Percentiles rank a stretch among this genome's conserved stretches.
Conservation (phyloP, 2,888 invertebrate species). For the Litoditis marina region DNA sequence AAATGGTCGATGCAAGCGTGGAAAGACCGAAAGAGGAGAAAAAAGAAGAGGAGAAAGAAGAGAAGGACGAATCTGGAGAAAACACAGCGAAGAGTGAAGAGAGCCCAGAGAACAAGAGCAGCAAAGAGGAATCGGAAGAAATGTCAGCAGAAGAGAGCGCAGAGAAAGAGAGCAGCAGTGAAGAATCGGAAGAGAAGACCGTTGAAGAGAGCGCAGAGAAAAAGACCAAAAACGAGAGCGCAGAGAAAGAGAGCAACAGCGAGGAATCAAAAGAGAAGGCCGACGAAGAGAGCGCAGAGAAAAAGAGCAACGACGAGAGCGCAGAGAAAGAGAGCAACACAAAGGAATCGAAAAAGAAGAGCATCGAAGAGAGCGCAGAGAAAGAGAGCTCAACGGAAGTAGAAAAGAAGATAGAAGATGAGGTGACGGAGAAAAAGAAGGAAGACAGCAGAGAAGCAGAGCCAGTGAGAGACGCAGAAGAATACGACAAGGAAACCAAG, state of each 20-base stretch:
- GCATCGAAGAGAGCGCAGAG: slow-evolving; percentile 7
- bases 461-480: slow-evolving; percentile 14
- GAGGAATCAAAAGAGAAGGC: slow-evolving; percentile 12
- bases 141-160: not conserved
- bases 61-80: too few relatives aligned
- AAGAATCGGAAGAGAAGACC: too few relatives aligned
- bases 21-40: too few relatives aligned
- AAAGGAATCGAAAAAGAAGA: not conserved
- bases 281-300: slow-evolving; percentile 7
- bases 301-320: slow-evolving; percentile 9
- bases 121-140: not conserved
- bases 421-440: not conserved
- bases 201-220: too few relatives aligned
- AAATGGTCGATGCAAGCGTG: too few relatives aligned
- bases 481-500: slow-evolving; percentile 11
- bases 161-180: too few relatives aligned
- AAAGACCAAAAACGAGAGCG: too few relatives aligned
- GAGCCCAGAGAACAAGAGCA: slow-evolving; percentile 2
- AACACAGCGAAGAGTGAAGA: too few relatives aligned
- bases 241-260: slow-evolving; percentile 3
- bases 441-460: too few relatives aligned
- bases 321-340: not conserved
- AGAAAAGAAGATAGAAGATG: slow-evolving; percentile 11
- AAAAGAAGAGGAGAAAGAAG: too few relatives aligned
- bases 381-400: slow-evolving; percentile 4